Conservation (phyloP, 2,888 invertebrate genomes). For the Eurois occulta region DNA sequence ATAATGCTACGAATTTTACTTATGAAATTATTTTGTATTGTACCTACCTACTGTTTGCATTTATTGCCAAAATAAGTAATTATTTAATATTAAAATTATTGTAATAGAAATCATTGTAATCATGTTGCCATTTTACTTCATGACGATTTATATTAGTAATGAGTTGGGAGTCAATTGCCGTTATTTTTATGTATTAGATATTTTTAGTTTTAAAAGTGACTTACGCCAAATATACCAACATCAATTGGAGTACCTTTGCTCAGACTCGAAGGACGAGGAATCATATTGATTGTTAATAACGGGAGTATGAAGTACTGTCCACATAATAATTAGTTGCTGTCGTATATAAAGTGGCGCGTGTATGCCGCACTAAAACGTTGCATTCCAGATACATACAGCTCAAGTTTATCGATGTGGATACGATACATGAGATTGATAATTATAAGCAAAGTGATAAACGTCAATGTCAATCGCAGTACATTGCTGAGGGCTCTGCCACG, state of each 20-base stretch:
- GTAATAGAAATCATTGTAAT: slow-evolving; percentile 69
- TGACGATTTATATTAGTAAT: slow-evolving; percentile 64
- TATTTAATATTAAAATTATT: slow-evolving; percentile 65
- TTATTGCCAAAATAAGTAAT: slow-evolving; percentile 69
- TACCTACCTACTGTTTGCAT: slow-evolving; percentile 66
- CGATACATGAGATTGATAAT: slow-evolving; percentile 63
- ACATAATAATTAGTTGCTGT: slow-evolving; percentile 41
- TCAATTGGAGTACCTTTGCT: slow-evolving; percentile 60
- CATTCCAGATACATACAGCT: slow-evolving; percentile 60
- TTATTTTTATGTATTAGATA: slow-evolving; percentile 61
- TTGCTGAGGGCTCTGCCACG: slow-evolving; percentile 69
- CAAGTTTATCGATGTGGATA: slow-evolving; percentile 59
- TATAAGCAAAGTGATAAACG: slow-evolving; percentile 68
- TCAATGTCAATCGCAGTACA: slow-evolving; percentile 68
- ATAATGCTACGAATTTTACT: slow-evolving; percentile 60
- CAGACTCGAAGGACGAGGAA: slow-evolving; percentile 45
- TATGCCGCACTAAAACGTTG: slow-evolving; percentile 39
- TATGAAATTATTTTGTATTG: slow-evolving; percentile 59
- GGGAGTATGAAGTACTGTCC: slow-evolving; percentile 44
- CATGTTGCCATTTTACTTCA: slow-evolving; percentile 77
- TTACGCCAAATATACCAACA: slow-evolving; percentile 65
- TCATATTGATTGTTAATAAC: slow-evolving; percentile 49
- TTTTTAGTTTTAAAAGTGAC: slow-evolving; percentile 64
- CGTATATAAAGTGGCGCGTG: slow-evolving; percentile 29
- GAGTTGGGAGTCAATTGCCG: slow-evolving; percentile 65